Percentiles rank a stretch among this genome's conserved stretches.
Evolutionary conservation across 2,888 invertebrate species (phyloP).

Genomic region (Xestia xanthographa): DNA sequence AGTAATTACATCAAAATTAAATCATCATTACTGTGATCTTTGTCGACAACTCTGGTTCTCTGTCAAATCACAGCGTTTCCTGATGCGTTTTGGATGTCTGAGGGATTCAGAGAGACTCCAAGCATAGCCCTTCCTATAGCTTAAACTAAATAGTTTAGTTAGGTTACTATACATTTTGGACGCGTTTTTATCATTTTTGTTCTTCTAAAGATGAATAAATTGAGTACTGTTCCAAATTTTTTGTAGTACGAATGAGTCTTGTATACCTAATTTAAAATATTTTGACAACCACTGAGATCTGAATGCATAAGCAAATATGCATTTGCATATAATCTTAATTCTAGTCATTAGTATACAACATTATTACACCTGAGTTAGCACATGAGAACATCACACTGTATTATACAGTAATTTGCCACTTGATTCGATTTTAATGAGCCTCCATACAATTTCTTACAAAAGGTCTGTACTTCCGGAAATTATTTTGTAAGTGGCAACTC

Average conservation of each 20-base stretch:
- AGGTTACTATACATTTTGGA: not conserved
- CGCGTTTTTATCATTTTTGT: not conserved
- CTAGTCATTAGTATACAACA: not conserved
- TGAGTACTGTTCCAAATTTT: not conserved
- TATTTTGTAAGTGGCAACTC: constrained; percentile 9
- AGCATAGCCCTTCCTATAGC: too few relatives aligned
- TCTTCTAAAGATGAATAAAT: not conserved
- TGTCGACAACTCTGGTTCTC: too few relatives aligned
- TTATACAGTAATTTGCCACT: constrained; percentile 34
- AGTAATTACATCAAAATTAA: not conserved
- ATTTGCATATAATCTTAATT: not conserved
- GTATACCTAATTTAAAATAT: not conserved
- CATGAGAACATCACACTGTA: not conserved
- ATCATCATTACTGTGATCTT: too few relatives aligned
- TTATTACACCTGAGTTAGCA: constrained; percentile 31
- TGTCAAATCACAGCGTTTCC: too few relatives aligned
- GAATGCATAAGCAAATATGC: not conserved
- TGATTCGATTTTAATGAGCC: constrained; percentile 50
- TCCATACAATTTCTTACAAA: constrained; percentile 35
- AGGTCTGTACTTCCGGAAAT: constrained; percentile 24
- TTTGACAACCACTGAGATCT: not conserved
- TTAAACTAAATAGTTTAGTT: not conserved
- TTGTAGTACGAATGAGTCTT: not conserved
- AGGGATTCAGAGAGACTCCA: too few relatives aligned
- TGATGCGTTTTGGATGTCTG: too few relatives aligned